Base-by-base conservation (phyloP, 1,140 invertebrate genomes). In the Euwallacea fornicatus region DNA sequence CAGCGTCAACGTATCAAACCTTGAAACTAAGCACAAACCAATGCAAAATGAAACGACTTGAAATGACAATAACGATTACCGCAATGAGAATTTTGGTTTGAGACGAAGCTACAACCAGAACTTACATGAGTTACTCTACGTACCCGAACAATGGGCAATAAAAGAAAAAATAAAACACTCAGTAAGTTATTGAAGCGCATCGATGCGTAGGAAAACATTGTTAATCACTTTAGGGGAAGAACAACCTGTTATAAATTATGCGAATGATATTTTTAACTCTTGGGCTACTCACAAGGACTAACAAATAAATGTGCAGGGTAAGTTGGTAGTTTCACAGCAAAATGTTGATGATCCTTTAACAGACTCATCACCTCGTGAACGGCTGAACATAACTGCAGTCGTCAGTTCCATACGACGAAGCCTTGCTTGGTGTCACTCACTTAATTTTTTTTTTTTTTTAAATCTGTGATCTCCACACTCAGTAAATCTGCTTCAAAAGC, bases 201-300 rank as follows among this genome's bases (percentile, higher is more conserved):
- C 76, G 58, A 72, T 69, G 65, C 76, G 69, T 76, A 64, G 66
- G 69, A 73, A 75, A 77, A 77, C 76, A 76, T 76, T 75, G 76
- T 76, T 74, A 77, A 77, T 77, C 76, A 77, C 74, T 77, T 73
- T 75, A 60, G 46, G 73, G 76, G 56, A 70, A 74, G 72, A 72
- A 72, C 71, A 72, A 75, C 70, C 74, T 73, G 60, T 64, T 67
- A 64, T 67, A 68, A 59, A 68, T 68, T 72, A 68, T 72, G 56
- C 71, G 46, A 59, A 67, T 61, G 47, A 63, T 21, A 47, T 62
- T 71, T 62, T 54, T 53, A 33, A 33, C 21, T 33, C 21, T 69
- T 61, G 44, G 21, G 58, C 50, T 69, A 33, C 15, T 56, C 42
- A 46, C 47, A 69, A 55, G 47, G 54, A 69, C 21, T 33, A 33